Evolutionary conservation across 2,113 vertebrate species (phyloP).

Genomic region (Chaetops frenatus): DNA sequence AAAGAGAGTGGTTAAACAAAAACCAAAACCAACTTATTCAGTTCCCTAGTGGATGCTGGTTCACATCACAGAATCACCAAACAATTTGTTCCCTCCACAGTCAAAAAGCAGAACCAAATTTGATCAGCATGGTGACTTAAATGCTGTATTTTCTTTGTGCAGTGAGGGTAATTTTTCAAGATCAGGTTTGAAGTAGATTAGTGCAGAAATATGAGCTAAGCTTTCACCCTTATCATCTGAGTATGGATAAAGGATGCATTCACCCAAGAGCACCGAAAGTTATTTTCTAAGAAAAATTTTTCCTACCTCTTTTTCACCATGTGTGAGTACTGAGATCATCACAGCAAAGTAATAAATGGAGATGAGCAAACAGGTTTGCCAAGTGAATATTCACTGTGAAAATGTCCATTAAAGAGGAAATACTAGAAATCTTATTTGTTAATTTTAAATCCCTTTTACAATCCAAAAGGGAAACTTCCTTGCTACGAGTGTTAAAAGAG

Average conservation of each 20-base stretch:
- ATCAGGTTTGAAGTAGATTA: constrained; percentile 64
- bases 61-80: constrained; percentile 42
- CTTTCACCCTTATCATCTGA: constrained; percentile 54
- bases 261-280: constrained; percentile 48
- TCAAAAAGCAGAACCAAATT: constrained; percentile 60
- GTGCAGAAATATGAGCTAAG: constrained; percentile 64
- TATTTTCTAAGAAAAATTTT: constrained; percentile 37
- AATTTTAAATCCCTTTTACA: constrained; percentile 24
- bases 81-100: constrained; percentile 45
- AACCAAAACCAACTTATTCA: background rate
- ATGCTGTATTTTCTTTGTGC: constrained; percentile 58
- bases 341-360: background rate
- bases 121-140: constrained; percentile 59
- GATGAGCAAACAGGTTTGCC: constrained; percentile 7
- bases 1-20: background rate
- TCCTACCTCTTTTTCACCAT: background rate
- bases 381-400: background rate
- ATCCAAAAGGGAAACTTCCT: background rate
- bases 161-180: constrained; percentile 66
- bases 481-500: background rate
- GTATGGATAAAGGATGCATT: constrained; percentile 62
- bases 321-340: background rate
- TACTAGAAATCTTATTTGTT: background rate
- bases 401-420: background rate
- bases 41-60: constrained; percentile 28